Base-by-base conservation (phyloP, 1,140 invertebrate genomes). In the Lordiphosa mommai region DNA sequence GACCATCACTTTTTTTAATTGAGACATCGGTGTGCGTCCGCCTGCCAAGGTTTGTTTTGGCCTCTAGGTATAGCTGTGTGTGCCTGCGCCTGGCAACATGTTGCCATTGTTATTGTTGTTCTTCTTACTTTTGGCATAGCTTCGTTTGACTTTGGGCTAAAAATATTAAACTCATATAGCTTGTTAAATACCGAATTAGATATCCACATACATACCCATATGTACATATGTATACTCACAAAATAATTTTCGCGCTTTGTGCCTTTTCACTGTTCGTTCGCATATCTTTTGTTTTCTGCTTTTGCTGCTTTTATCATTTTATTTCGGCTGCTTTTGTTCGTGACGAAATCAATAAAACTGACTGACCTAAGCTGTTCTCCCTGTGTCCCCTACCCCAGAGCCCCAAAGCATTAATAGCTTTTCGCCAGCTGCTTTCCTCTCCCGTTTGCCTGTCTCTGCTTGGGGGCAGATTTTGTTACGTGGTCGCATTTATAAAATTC, bases 1-100 rank as follows among this genome's bases (percentile, higher is more conserved):
- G 71, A 82, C 76, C 66, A 67, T 66, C 77, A 55, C 40, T 63
- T 72, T 60, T 73, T 67, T 80, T 82, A 82, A 82, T 82, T 82
- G 76, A 82, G 76, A 68, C 72, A 82, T 82, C 56, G 53, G 47
- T 79, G 72, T 60, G 53, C 50, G 27, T 52, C 51, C 48, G 46
- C 55, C 43, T 74, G 71, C 46, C 38, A 49, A 30, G 36, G 69
- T 74, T 73, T 79, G 67, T 69, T 77, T 80, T 79, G 59, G 61
- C 43, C 34, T 61, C 36, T 47, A 52, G 72, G 30, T 49, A 33
- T 50, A n/a, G 29, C 7, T 38, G 17, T 30, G 9, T 48, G 1
- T 13, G 9, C 43, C 29, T 34, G 5, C 34, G 36, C 34, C 2
- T 67, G 33, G 44, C 20, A 16, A 5, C 29, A 13, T 57, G 44